Evolutionary conservation across 2,888 invertebrate genomes (phyloP).

Genomic region (Nomada goodeniana): DNA sequence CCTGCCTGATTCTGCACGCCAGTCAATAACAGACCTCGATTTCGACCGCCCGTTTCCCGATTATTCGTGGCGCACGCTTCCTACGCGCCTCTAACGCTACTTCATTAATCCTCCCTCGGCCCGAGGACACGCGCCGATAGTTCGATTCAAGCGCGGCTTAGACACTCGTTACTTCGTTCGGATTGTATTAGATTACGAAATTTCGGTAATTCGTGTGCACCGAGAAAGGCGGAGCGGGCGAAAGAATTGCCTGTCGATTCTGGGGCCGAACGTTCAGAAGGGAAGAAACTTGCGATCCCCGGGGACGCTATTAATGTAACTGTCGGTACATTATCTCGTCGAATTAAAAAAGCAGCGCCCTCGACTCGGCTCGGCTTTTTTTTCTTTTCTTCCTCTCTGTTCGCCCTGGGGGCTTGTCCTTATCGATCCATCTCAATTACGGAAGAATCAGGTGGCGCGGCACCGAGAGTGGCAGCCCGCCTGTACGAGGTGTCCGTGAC

Average conservation of each 20-base stretch:
- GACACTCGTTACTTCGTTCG: not conserved
- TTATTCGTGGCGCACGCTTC: constrained; percentile 76
- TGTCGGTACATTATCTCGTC: constrained; percentile 58
- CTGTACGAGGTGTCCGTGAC: constrained; percentile 70
- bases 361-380: constrained; percentile 13
- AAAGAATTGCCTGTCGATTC: not conserved
- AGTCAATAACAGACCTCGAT: constrained; percentile 79
- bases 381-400: not conserved
- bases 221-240: not conserved
- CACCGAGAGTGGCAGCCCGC: constrained; percentile 49
- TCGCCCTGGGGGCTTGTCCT: constrained; percentile 37
- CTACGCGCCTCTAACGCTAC: constrained; percentile 13
- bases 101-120: constrained; percentile 41
- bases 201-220: not conserved
- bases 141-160: constrained; percentile 16
- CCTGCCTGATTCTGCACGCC: constrained; percentile 64
- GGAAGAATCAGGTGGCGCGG: constrained; percentile 78
- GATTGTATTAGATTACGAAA: not conserved
- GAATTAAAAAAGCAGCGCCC: constrained; percentile 62
- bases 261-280: not conserved
- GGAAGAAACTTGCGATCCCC: constrained; percentile 4
- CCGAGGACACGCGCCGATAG: constrained; percentile 4
- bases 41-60: constrained; percentile 76
- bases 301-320: constrained; percentile 55
- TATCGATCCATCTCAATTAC: constrained; percentile 81